A percentile compares a stretch with the other conserved stretches of the same genome.
Conservation (phyloP, 53 echinoderm and acorn worm genomes). For the Actinopyga echinites region DNA sequence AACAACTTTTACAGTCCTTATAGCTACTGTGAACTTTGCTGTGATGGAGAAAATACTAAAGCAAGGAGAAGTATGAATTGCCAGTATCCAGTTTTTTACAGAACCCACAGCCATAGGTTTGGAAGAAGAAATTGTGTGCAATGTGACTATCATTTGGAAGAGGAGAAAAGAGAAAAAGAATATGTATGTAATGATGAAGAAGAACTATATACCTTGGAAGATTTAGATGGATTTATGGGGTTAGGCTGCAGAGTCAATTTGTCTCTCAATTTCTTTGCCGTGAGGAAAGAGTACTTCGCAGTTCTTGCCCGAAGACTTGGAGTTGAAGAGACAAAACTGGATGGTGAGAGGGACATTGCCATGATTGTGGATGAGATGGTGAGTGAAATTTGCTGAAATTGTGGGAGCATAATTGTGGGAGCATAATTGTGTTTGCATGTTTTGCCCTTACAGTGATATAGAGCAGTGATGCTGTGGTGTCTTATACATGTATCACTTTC, state of each 20-base stretch:
- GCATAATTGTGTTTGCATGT: neutral
- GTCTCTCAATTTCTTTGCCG: slow-evolving; percentile 84
- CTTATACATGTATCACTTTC: too few relatives aligned
- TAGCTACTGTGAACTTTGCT: slow-evolving; percentile 77
- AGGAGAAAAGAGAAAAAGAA: neutral
- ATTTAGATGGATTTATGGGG: slow-evolving; percentile 43
- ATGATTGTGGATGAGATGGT: slow-evolving; percentile 85
- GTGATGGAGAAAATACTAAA: slow-evolving; percentile 30
- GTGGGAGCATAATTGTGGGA: neutral
- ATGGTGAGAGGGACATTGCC: slow-evolving; percentile 10
- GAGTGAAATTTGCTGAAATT: neutral
- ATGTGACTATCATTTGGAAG: neutral
- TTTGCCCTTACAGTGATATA: neutral
- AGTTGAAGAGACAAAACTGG: slow-evolving; percentile 21
- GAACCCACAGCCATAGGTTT: too few relatives aligned
- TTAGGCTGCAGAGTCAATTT: slow-evolving; percentile 83
- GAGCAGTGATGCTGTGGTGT: neutral
- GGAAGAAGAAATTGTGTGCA: neutral
- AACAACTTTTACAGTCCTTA: slow-evolving; percentile 85
- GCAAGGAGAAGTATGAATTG: neutral
- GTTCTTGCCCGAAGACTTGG: slow-evolving; percentile 72
- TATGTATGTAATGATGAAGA: neutral
- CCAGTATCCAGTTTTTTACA: neutral
- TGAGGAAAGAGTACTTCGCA: slow-evolving; percentile 79
- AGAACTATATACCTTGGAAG: neutral